Percentiles rank a stretch among this genome's conserved stretches.
These are phyloP conservation scores for Tenthredo notha DNA, from an alignment of 2,888 invertebrate species.

Conservation along the genomic window DNA sequence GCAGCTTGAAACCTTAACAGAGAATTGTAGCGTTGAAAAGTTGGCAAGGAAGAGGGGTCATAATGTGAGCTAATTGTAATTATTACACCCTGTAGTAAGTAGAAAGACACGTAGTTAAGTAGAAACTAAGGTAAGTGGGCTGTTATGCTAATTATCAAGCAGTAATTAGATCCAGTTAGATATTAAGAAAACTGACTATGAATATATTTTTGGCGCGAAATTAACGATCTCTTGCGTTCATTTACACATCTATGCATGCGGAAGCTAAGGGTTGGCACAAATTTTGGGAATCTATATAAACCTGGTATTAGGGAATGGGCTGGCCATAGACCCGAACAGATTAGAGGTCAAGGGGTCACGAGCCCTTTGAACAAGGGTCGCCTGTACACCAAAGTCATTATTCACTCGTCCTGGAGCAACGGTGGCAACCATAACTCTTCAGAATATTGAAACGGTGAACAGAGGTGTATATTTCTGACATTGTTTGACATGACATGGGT, in stretches of 20 bases:
- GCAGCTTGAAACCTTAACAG: constrained; percentile 12
- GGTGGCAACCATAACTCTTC: constrained; percentile 31
- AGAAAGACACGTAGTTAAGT: constrained; percentile 27
- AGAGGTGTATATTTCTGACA: constrained; percentile 46
- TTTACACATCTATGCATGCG: not conserved
- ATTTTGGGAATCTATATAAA: constrained; percentile 19
- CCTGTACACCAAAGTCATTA: constrained; percentile 36
- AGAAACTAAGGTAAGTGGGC: constrained; percentile 20
- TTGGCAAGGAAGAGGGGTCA: not conserved
- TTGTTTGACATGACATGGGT: constrained; percentile 38
- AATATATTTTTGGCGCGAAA: not conserved
- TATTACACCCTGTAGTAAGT: constrained; percentile 16
- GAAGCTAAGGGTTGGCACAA: not conserved
- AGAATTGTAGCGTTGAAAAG: constrained; percentile 34
- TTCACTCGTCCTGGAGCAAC: constrained; percentile 8
- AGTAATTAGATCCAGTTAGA: constrained; percentile 4
- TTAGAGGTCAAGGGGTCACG: constrained; percentile 42
- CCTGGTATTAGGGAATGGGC: constrained; percentile 34
- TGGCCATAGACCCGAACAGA: constrained; percentile 25
- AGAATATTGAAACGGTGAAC: constrained; percentile 39
- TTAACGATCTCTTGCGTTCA: not conserved
- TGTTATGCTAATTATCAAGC: constrained; percentile 23
- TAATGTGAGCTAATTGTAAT: constrained; percentile 44
- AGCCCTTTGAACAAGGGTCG: constrained; percentile 33
- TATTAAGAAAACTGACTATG: not conserved